phyloP scores from a whole-genome alignment of 2,113 vertebrate species.

The Silurus glanis region DNA sequence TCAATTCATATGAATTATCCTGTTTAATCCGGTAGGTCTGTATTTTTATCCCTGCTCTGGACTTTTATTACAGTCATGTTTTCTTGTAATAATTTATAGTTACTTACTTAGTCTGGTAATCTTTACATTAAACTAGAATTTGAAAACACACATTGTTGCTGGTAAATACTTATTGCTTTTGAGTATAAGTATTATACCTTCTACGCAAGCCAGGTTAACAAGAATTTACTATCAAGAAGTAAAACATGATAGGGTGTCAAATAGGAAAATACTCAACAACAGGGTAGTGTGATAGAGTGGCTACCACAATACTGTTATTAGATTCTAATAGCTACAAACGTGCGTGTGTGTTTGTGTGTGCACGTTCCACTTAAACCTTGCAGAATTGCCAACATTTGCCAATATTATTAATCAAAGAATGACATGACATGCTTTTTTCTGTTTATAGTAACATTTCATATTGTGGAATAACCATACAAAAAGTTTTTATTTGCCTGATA shows the following conservation, averaged over 20 bases:
- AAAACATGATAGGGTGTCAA: background rate
- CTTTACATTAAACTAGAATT: background rate
- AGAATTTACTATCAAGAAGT: background rate
- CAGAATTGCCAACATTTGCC: background rate
- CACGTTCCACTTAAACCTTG: background rate
- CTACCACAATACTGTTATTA: background rate
- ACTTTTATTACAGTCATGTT: background rate
- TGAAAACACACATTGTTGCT: background rate
- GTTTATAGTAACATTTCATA: background rate
- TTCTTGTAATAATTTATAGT: background rate
- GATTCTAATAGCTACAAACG: background rate
- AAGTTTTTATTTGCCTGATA: background rate
- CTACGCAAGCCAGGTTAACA: background rate
- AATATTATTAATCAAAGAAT: background rate
- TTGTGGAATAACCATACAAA: background rate
- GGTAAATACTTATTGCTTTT: background rate
- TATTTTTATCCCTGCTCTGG: background rate
- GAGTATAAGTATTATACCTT: background rate
- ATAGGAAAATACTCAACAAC: background rate
- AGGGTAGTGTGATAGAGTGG: background rate
- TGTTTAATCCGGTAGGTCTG: background rate
- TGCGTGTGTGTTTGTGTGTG: too few species aligned
- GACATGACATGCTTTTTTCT: background rate
- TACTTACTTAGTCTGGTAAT: background rate
- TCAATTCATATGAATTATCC: background rate